Evolutionary conservation across 2,113 vertebrate genomes (phyloP).

Genomic region (Coptodon rendalli): DNA sequence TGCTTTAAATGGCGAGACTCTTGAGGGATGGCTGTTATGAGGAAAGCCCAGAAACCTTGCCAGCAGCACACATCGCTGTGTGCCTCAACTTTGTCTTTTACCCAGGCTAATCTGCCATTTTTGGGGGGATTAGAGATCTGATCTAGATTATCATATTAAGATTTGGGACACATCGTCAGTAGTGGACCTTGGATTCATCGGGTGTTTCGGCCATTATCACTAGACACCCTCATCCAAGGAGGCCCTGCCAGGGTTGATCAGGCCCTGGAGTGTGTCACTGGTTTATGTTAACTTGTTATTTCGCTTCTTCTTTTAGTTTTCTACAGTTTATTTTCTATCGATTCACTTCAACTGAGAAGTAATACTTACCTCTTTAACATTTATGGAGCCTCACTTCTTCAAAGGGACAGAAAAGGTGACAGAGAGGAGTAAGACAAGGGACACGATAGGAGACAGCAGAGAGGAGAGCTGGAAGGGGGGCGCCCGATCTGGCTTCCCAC

Average conservation of each 20-base stretch:
- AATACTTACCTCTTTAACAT: accelerated
- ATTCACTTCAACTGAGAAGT: not conserved
- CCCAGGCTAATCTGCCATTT: accelerated
- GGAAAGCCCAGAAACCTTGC: accelerated
- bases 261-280: accelerated
- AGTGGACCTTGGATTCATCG: not conserved
- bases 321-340: not conserved
- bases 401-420: not conserved
- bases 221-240: not conserved
- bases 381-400: not conserved
- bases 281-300: not conserved
- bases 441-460: not conserved
- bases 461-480: not conserved
- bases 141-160: not conserved
- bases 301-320: not conserved
- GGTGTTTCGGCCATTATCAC: not conserved
- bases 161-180: accelerated
- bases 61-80: not conserved
- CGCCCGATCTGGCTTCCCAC: not conserved
- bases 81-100: not conserved
- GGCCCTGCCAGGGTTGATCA: not conserved
- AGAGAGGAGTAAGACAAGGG: not conserved
- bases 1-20: not conserved
- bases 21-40: accelerated
- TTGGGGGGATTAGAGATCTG: not conserved